Evolutionary conservation across 2,113 vertebrate genomes (phyloP), one percentile per base, ranked within the genome.

Genomic region (Pyrgilauda ruficollis): DNA sequence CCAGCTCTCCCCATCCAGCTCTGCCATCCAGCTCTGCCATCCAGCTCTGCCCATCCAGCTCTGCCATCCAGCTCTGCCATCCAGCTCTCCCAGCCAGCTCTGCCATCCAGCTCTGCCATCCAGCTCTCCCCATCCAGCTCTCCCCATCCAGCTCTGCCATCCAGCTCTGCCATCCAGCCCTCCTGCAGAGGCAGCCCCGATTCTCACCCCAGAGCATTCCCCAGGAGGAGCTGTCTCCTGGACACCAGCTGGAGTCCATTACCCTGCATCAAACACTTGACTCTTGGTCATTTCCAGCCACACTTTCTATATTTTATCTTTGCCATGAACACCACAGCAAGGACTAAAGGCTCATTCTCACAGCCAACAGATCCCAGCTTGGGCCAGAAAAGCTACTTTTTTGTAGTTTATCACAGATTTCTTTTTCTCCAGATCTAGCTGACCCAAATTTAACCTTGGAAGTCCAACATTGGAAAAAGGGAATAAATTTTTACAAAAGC

Each of bases 161-260:
- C 26, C 52, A 53, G 7, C 52, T 53, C 52, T 53, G 13, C 58
- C 24, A 7, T 8, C n/a, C 66, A 43, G 18, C n/a, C 27, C 58
- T 73, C 43, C 13, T 1, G 7, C 53, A 87, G 53, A n/a, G 62
- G 44, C 77, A 72, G 39, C 18, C 21, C 2, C 2, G 13, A 21
- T 8, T 15, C 58, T 33, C 11, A 1, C 30, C 1, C 39, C 44
- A 11, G 27, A 64, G 33, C 1, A 0, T 6, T 80, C 46, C 56
- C 59, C 27, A 13, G 49, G 23, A 70, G 50, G 15, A n/a, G 75
- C 64, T 17, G 3, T 28, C 37, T 70, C 67, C 59, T 12, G 35
- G 31, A 8, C 2, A 0, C n/a, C 55, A 72, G 66, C 66, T 85
- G 81, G 5, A 56, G 27, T 24, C 52, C 76, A 33, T 84, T 41